Evolutionary conservation across 2,113 vertebrate species (phyloP).

Genomic region (Spermophilus dauricus): DNA sequence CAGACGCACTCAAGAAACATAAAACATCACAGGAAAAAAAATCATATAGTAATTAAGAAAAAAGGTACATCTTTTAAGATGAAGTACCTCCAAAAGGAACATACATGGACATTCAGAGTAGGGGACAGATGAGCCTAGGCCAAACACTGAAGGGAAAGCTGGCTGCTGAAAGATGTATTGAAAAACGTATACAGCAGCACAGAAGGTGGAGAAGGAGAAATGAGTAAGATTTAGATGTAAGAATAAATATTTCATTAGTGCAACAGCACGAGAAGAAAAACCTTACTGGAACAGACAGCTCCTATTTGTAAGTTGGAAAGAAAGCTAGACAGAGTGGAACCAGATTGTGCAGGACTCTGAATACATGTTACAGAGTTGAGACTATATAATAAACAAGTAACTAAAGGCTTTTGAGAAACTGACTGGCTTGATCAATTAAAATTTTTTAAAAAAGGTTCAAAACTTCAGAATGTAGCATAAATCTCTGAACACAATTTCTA

Average conservation of each 20-base stretch:
- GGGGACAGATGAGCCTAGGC: too few species aligned
- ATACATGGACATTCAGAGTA: neutral
- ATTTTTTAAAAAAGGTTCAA: neutral
- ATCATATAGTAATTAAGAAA: neutral
- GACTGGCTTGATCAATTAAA: neutral
- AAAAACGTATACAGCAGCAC: neutral
- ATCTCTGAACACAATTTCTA: constrained; percentile 17
- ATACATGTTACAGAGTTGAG: neutral
- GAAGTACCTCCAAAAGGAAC: neutral
- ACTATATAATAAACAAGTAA: neutral
- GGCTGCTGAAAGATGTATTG: neutral
- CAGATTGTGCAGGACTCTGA: neutral
- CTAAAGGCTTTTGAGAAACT: constrained; percentile 9
- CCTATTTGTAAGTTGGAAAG: constrained; percentile 32
- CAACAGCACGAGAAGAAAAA: neutral
- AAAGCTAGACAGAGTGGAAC: constrained; percentile 61
- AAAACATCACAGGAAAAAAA: neutral
- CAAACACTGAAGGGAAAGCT: neutral
- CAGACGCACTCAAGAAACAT: neutral
- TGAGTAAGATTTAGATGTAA: neutral
- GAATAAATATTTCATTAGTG: constrained; percentile 52
- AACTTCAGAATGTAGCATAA: neutral
- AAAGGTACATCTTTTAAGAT: neutral
- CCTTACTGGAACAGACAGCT: constrained; percentile 1
- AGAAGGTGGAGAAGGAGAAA: neutral